phyloP scores from a whole-genome alignment of 2,888 invertebrate species.

The Dioctria rufipes region DNA sequence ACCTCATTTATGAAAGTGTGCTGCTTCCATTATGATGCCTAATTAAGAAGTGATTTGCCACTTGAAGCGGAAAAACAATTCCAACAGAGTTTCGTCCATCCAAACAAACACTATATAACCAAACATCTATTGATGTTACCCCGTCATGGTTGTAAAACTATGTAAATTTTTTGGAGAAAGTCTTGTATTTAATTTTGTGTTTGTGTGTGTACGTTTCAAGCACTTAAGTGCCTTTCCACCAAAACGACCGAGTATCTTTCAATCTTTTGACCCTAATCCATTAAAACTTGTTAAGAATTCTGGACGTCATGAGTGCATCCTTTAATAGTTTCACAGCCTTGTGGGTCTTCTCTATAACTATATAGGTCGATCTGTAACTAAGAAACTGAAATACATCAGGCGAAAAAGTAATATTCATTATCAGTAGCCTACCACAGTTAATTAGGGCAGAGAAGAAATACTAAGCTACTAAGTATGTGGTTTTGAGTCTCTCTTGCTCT shows the following conservation, averaged over 20 bases:
- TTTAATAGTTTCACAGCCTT: neutral
- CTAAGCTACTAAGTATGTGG: no score
- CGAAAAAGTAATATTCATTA: no score
- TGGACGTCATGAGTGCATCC: conserved; percentile 7
- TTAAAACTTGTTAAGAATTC: neutral
- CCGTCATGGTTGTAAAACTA: conserved; percentile 6
- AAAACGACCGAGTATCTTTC: neutral
- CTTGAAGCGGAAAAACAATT: neutral
- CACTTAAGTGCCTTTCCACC: conserved; percentile 1
- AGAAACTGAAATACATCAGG: no score
- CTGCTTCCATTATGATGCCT: neutral
- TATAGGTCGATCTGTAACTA: no score
- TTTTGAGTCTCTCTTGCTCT: no score
- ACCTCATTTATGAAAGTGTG: conserved; percentile 9
- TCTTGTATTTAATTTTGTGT: neutral
- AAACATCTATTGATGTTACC: neutral
- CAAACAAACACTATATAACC: neutral
- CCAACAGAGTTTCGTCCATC: neutral
- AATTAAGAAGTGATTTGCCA: conserved; percentile 6
- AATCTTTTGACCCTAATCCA: conserved; percentile 4
- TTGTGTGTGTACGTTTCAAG: no score
- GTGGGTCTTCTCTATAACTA: no score
- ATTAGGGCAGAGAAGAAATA: no score
- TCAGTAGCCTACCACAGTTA: no score
- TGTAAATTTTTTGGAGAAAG: conserved; percentile 5